Percentiles rank a stretch among this genome's conserved stretches.
Conservation (phyloP, 2,888 invertebrate species). For the Conus canariensis region DNA sequence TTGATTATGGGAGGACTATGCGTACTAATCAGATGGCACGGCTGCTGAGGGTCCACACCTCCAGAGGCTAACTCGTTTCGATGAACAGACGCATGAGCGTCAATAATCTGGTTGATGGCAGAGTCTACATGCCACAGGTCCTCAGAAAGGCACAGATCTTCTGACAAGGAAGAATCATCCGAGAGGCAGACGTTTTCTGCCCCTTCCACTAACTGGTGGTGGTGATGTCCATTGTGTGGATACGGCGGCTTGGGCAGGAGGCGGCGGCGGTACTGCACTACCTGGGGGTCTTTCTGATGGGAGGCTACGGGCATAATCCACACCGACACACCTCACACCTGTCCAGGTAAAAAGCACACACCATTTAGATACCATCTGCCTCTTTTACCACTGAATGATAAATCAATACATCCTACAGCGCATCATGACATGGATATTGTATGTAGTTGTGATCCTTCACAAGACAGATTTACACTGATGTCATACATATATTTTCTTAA, state of each 20-base stretch:
- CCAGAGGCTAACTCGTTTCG: conserved; percentile 21
- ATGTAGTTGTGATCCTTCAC: no score
- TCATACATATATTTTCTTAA: no score
- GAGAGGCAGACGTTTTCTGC: conserved; percentile 45
- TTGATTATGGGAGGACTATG: conserved; percentile 77
- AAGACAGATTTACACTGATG: no score
- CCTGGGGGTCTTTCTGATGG: conserved; percentile 66
- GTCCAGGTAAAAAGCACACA: not conserved
- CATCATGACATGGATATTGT: not conserved
- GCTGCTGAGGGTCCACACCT: conserved; percentile 37
- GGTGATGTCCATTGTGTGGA: conserved; percentile 48
- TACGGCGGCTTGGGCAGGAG: conserved; percentile 58
- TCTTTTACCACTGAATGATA: not conserved
- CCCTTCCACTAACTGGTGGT: conserved; percentile 52
- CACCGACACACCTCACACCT: conserved; percentile 30
- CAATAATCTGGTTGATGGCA: conserved; percentile 36
- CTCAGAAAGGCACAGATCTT: conserved; percentile 37
- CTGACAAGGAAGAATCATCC: conserved; percentile 22
- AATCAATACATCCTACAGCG: not conserved
- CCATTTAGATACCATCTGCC: not conserved
- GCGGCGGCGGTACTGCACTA: conserved; percentile 56
- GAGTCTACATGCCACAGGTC: conserved; percentile 38
- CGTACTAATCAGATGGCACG: conserved; percentile 72
- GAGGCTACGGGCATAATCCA: conserved; percentile 71
- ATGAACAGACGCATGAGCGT: conserved; percentile 39